Conservation (phyloP, 2,888 invertebrate species). For the Xestoiulus laeticollis region DNA sequence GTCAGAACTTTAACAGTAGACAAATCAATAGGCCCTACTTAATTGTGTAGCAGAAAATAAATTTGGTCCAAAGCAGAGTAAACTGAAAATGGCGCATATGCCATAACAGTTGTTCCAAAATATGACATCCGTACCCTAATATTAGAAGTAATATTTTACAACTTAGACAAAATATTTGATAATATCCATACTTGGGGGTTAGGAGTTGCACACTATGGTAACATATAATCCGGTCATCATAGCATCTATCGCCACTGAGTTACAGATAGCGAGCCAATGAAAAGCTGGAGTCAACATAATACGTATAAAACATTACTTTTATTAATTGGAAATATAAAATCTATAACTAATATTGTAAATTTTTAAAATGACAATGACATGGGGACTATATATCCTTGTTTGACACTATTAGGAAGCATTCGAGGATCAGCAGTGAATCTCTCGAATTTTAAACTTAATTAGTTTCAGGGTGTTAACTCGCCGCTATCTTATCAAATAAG, state of each 20-base stretch:
- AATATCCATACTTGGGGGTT: not conserved
- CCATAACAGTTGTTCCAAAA: no score
- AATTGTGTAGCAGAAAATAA: no score
- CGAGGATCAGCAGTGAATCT: not conserved
- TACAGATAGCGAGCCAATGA: not conserved
- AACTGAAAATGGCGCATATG: no score
- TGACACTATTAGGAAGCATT: not conserved
- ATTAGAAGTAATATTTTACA: no score
- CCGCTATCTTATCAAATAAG: conserved; percentile 2
- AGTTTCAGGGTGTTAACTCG: not conserved
- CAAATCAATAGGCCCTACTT: no score
- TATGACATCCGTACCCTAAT: no score
- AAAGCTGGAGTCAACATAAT: not conserved
- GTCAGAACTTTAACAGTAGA: no score
- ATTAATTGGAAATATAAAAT: no score
- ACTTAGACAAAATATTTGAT: no score
- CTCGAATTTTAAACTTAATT: not conserved
- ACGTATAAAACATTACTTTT: not conserved
- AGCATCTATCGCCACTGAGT: not conserved
- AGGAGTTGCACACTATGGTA: not conserved
- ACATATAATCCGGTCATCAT: not conserved
- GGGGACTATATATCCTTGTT: not conserved
- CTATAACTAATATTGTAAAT: not conserved
- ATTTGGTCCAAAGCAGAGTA: no score
- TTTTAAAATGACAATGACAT: not conserved